Base-by-base conservation (phyloP, 2,797 vertebrate species). In the Steatocranus sp. region DNA sequence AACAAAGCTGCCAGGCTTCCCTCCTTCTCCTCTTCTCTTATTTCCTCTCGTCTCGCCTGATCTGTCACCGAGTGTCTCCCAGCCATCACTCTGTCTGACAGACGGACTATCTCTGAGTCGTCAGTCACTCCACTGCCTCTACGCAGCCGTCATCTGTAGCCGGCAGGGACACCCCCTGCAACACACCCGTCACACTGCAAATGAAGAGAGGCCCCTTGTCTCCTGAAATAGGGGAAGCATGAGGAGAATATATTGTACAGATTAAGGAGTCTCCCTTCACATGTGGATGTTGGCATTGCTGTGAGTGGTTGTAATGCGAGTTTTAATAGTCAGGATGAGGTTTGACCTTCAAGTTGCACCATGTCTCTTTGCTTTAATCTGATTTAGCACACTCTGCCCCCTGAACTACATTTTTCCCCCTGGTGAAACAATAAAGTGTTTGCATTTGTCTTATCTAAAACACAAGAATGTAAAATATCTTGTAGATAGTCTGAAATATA, bases 21-120 rank as follows among this genome's bases (percentile, higher is more conserved):
- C 83, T 84, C 30, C 48, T 53, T 75, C 80, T 76, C 61, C 76
- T 87, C 82, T 70, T 84, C 85, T 66, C 74, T 83, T 88, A 80
- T 91, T 91, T 87, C 88, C 83, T 77, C 89, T 89, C 83, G 87
- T 91, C 92, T 93, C 86, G 89, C 86, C 92, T 74, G 80, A 92
- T 91, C 91, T 93, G 93, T 94, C 94, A 95, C 83, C 20, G 82
- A 80, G 91, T 86, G 93, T 93, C 93, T 93, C 89, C 82, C 78
- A 86, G 90, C 90, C 87, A 90, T 95, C 93, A 94, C 89, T 94
- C 92, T 89, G 89, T 38, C 87, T 94, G 93, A 93, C 94, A 91
- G 93, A 90, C 81, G 51, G 83, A 87, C 91, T 88, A 87, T 93
- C 93, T 92, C 88, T 2, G 49, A 91, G 94, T 93, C 91, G 91